These are phyloP conservation scores for Anniella stebbinsi DNA, from an alignment of 2,797 vertebrate species.

Conservation along the genomic window DNA sequence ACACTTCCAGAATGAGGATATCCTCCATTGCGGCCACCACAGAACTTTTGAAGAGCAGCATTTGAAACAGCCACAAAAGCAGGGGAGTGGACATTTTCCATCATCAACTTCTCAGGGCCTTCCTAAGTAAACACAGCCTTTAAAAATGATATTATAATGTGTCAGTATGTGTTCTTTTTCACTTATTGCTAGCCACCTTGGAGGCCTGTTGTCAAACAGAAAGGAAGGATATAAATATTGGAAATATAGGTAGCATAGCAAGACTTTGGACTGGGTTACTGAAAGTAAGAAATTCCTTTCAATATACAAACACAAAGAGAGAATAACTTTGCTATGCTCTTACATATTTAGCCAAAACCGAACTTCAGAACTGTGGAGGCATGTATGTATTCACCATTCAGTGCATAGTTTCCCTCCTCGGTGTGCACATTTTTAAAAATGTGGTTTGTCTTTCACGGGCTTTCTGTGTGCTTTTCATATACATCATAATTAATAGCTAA, in stretches of 20 bases:
- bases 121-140: not conserved
- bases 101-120: not conserved
- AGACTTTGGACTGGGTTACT: conserved; percentile 19
- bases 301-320: conserved; percentile 47
- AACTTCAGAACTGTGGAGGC: not conserved
- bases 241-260: not conserved
- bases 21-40: not conserved
- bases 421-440: conserved; percentile 37
- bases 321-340: conserved; percentile 31
- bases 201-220: not conserved
- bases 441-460: conserved; percentile 44
- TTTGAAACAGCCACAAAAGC: not conserved
- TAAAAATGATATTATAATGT: not conserved
- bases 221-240: not conserved
- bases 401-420: conserved; percentile 11
- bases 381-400: conserved; percentile 28
- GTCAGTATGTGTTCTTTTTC: not conserved
- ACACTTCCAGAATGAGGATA: not conserved
- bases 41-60: not conserved
- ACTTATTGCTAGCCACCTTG: not conserved
- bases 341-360: not conserved
- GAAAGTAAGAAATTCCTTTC: conserved; percentile 38
- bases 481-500: conserved; percentile 66
- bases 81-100: not conserved
- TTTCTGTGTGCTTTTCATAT: conserved; percentile 43